Conservation (phyloP, 2,797 vertebrate genomes). For the Eremophila alpestris region DNA sequence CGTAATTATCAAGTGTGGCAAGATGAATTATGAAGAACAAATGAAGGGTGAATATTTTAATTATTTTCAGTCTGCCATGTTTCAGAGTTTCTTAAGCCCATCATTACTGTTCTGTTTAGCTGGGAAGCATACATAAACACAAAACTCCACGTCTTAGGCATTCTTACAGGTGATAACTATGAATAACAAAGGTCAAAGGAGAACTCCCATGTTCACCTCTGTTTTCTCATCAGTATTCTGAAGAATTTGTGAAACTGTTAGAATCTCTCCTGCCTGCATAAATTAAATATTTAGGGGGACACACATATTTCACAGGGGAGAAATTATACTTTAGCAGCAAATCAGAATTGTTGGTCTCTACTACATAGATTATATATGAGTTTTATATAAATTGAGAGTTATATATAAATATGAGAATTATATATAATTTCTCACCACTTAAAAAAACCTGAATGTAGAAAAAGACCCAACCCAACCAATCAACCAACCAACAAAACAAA, state of each 20-base stretch:
- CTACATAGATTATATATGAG: not conserved
- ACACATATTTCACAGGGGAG: not conserved
- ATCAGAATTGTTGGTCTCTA: not conserved
- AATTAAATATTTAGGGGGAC: not conserved
- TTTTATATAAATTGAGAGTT: too few species aligned
- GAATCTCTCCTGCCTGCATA: not conserved
- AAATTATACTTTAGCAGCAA: not conserved
- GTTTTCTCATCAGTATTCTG: not conserved
- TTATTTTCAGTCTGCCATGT: not conserved
- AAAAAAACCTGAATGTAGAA: not conserved
- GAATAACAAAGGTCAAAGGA: not conserved
- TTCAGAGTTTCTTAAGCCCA: conserved; percentile 3
- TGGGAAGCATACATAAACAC: not conserved
- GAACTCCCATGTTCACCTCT: not conserved
- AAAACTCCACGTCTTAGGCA: not conserved
- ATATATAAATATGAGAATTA: too few species aligned
- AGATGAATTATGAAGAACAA: conserved; percentile 45
- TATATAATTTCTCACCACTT: not conserved
- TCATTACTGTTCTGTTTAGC: not conserved
- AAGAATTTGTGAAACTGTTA: not conserved
- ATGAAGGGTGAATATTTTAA: conserved; percentile 47
- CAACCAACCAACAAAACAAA: not conserved
- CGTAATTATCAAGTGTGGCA: conserved; percentile 13
- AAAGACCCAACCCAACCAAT: not conserved
- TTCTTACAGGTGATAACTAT: not conserved